A percentile compares a stretch with the other conserved stretches of the same genome.
Evolutionary conservation across 2,797 vertebrate genomes (phyloP).

Genomic region (Trichosurus vulpecula): DNA sequence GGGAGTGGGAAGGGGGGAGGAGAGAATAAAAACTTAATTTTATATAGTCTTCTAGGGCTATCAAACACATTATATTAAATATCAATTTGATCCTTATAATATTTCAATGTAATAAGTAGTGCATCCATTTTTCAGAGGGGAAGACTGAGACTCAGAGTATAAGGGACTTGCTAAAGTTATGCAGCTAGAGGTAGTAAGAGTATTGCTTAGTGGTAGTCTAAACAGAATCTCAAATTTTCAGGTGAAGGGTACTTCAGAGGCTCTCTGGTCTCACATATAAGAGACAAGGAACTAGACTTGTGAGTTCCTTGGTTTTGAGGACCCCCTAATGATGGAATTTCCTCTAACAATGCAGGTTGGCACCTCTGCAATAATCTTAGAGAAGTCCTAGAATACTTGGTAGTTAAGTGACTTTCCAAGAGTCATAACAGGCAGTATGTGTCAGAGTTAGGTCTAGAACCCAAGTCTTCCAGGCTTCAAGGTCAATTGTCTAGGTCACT

Average conservation of each 20-base stretch:
- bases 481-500: neutral
- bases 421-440: neutral
- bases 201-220: neutral
- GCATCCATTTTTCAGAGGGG: neutral
- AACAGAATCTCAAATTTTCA: neutral
- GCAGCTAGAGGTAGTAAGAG: neutral
- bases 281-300: neutral
- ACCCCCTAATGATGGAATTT: neutral
- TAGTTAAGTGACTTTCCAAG: neutral
- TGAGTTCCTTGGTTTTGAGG: neutral
- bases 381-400: neutral
- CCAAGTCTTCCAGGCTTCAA: neutral
- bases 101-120: neutral
- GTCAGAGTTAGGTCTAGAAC: neutral
- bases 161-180: neutral
- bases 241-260: neutral
- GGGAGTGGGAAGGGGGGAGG: neutral
- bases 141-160: neutral
- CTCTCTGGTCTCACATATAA: neutral
- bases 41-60: neutral
- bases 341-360: neutral
- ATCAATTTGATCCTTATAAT: neutral
- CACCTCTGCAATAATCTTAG: neutral
- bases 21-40: neutral
- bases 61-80: neutral